Percentiles rank a stretch among this genome's conserved stretches.
Evolutionary conservation across 1,140 invertebrate species (phyloP).

Genomic region (Papilio dardanus): DNA sequence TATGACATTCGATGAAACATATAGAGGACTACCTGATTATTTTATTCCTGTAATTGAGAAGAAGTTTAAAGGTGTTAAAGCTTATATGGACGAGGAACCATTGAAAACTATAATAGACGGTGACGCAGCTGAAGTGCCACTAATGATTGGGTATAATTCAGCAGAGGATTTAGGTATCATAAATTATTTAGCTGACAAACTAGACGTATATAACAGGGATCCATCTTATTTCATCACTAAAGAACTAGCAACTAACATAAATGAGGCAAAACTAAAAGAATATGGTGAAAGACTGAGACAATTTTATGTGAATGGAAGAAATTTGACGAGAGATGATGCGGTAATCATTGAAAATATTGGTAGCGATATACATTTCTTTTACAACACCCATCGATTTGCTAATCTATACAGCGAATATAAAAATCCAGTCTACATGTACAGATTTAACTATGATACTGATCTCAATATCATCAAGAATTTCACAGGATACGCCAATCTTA

Average conservation of each 20-base stretch:
- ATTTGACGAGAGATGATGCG: constrained; percentile 43
- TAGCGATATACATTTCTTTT: constrained; percentile 70
- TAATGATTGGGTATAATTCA: constrained; percentile 39
- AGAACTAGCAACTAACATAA: constrained; percentile 40
- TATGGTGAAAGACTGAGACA: constrained; percentile 63
- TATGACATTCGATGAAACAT: constrained; percentile 39
- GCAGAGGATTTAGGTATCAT: constrained; percentile 82
- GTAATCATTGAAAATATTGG: constrained; percentile 30
- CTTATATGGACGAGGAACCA: constrained; percentile 17
- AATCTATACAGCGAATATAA: constrained; percentile 49
- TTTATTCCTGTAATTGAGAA: constrained; percentile 74
- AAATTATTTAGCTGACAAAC: constrained; percentile 48
- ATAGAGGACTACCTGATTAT: constrained; percentile 66
- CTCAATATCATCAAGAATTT: constrained; percentile 60
- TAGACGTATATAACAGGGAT: constrained; percentile 51
- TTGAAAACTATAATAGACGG: background rate
- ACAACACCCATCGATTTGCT: constrained; percentile 70
- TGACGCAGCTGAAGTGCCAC: background rate
- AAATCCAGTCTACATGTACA: constrained; percentile 77
- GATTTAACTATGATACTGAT: constrained; percentile 72
- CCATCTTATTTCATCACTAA: constrained; percentile 58
- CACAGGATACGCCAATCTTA: constrained; percentile 49
- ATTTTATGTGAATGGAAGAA: constrained; percentile 75
- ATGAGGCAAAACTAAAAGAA: constrained; percentile 45
- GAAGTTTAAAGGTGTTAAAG: constrained; percentile 47